These are phyloP conservation scores for Callipepla squamata DNA, from an alignment of 2,113 vertebrate species.

Conservation along the genomic window DNA sequence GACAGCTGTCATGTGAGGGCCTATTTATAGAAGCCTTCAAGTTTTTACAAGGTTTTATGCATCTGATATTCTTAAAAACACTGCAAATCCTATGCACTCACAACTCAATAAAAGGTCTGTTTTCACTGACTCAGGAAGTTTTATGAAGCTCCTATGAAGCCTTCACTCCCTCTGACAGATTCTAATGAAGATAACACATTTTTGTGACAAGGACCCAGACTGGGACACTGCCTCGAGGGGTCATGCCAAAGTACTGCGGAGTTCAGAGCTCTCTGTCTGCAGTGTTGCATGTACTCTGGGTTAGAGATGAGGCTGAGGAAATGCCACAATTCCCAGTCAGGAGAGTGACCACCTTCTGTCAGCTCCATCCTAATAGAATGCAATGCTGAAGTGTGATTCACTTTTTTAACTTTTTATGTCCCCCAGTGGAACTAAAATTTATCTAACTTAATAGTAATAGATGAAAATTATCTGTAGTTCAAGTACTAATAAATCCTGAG, in stretches of 20 bases:
- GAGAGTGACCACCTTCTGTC: background rate
- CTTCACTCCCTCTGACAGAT: background rate
- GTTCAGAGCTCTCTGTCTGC: background rate
- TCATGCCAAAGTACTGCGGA: background rate
- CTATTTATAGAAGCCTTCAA: background rate
- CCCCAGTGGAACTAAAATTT: background rate
- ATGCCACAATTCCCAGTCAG: background rate
- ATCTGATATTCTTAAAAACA: background rate
- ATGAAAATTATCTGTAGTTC: background rate
- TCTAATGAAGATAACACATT: background rate
- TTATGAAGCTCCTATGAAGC: background rate
- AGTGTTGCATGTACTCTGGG: rapidly evolving
- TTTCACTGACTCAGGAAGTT: background rate
- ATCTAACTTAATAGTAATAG: background rate
- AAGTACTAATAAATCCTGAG: background rate
- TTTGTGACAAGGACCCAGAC: background rate
- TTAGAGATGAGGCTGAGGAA: background rate
- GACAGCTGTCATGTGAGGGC: background rate
- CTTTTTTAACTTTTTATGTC: background rate
- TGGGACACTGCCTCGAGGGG: background rate
- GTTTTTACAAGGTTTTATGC: background rate
- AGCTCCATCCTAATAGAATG: background rate
- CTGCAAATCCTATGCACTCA: background rate
- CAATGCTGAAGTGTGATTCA: background rate
- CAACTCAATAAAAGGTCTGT: background rate